These are phyloP conservation scores for Hofmannophila pseudospretella DNA, from an alignment of 2,888 invertebrate species.

Conservation along the genomic window DNA sequence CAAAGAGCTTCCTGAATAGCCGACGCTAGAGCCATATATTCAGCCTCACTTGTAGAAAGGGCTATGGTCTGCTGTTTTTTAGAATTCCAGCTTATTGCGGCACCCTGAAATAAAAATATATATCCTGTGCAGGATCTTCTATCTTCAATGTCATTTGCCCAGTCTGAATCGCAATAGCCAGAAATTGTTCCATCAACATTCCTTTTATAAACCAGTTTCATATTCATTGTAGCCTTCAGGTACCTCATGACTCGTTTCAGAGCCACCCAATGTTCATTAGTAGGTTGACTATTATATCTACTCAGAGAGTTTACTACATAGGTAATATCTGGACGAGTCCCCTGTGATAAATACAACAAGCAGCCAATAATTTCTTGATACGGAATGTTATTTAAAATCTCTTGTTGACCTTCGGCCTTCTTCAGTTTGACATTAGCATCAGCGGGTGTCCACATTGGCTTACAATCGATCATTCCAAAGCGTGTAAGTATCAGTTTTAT, in stretches of 20 bases:
- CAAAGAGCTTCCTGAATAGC: slow-evolving; percentile 9
- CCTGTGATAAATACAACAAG: slow-evolving; percentile 6
- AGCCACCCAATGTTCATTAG: slow-evolving; percentile 9
- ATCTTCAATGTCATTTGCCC: slow-evolving; percentile 12
- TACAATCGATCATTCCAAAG: slow-evolving; percentile 18
- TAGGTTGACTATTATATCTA: slow-evolving; percentile 11
- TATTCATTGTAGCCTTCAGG: slow-evolving; percentile 12
- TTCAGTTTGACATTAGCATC: slow-evolving; percentile 13
- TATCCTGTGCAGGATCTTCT: slow-evolving; percentile 16
- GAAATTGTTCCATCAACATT: background rate
- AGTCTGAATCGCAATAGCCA: slow-evolving; percentile 19
- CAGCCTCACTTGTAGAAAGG: slow-evolving; percentile 18
- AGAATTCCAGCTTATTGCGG: slow-evolving; percentile 16
- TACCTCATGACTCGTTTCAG: slow-evolving; percentile 16
- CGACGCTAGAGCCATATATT: slow-evolving; percentile 14
- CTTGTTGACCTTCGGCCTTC: slow-evolving; percentile 4
- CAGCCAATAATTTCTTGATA: background rate
- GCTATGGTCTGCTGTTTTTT: slow-evolving; percentile 16
- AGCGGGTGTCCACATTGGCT: slow-evolving; percentile 15
- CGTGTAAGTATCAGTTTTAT: slow-evolving; percentile 11
- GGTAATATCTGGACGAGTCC: slow-evolving; percentile 14
- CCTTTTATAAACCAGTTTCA: background rate
- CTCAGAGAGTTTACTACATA: slow-evolving; percentile 13
- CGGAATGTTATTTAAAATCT: no score
- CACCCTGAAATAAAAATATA: slow-evolving; percentile 15